A percentile compares a stretch with the other conserved stretches of the same genome.
Conservation (phyloP, 2,113 vertebrate genomes). For the Limnothrissa miodon region DNA sequence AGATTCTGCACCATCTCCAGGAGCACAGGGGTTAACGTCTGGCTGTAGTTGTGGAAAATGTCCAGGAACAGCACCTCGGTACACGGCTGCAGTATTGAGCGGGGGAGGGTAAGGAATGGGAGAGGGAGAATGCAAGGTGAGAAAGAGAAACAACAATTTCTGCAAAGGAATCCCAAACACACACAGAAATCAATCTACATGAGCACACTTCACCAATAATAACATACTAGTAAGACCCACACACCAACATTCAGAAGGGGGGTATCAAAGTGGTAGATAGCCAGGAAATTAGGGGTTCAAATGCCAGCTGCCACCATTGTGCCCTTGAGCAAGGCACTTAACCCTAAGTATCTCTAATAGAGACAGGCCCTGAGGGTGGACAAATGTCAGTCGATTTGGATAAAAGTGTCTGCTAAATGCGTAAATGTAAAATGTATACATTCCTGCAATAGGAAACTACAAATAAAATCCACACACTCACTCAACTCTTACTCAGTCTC, state of each 20-base stretch:
- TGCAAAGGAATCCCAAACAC: neutral
- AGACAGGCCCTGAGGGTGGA: too few species aligned
- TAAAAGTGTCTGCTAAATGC: too few species aligned
- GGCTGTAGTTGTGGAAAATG: constrained; percentile 96
- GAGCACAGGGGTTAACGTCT: constrained; percentile 89
- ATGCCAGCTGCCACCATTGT: too few species aligned
- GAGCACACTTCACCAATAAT: neutral
- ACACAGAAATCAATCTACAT: neutral
- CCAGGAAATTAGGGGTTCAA: too few species aligned
- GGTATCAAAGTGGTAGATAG: too few species aligned
- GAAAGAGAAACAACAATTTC: neutral
- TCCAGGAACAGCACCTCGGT: constrained; percentile 98
- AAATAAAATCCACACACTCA: neutral
- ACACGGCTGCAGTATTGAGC: constrained; percentile 77
- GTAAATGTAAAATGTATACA: too few species aligned
- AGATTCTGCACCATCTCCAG: constrained; percentile 92
- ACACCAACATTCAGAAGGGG: too few species aligned
- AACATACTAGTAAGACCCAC: neutral
- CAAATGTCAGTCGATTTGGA: too few species aligned
- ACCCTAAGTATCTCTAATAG: too few species aligned
- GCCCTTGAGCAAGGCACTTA: too few species aligned
- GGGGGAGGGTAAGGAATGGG: constrained; percentile 30
- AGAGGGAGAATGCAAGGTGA: constrained; percentile 18
- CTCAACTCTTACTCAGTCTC: neutral
- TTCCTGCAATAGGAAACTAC: too few species aligned